These are phyloP conservation scores for Vanessa tameamea DNA, from an alignment of 1,140 invertebrate genomes.

Conservation along the genomic window DNA sequence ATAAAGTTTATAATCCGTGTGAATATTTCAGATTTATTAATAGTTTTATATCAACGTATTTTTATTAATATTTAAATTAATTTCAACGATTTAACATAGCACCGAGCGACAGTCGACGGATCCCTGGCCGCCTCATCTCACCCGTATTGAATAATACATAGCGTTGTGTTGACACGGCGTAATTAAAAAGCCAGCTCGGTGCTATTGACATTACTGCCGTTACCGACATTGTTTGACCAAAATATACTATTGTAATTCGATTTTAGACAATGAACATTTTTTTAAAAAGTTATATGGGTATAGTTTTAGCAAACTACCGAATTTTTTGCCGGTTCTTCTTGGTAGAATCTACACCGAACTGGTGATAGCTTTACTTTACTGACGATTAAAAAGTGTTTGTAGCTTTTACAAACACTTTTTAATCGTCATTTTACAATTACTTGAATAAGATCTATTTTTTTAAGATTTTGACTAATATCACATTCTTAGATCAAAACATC, in stretches of 20 bases:
- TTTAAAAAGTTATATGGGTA: background rate
- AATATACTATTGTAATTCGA: slow-evolving; percentile 11
- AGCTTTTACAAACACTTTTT: too few relatives aligned
- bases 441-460: too few relatives aligned
- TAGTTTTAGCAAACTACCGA: background rate
- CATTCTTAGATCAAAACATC: too few relatives aligned
- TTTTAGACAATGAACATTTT: background rate
- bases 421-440: too few relatives aligned
- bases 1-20: too few relatives aligned
- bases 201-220: slow-evolving; percentile 9
- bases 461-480: too few relatives aligned
- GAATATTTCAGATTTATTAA: too few relatives aligned
- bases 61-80: background rate
- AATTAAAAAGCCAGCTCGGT: slow-evolving; percentile 59
- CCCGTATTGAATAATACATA: slow-evolving; percentile 61
- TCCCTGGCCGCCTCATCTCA: slow-evolving; percentile 32
- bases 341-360: too few relatives aligned
- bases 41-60: too few relatives aligned
- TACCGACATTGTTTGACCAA: slow-evolving; percentile 12
- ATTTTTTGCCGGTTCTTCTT: too few relatives aligned
- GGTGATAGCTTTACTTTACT: too few relatives aligned
- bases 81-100: background rate
- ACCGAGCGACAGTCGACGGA: background rate
- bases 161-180: slow-evolving; percentile 58
- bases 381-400: too few relatives aligned